These are phyloP conservation scores for Scophthalmus maximus DNA, from an alignment of 2,113 vertebrate genomes.

Conservation along the genomic window DNA sequence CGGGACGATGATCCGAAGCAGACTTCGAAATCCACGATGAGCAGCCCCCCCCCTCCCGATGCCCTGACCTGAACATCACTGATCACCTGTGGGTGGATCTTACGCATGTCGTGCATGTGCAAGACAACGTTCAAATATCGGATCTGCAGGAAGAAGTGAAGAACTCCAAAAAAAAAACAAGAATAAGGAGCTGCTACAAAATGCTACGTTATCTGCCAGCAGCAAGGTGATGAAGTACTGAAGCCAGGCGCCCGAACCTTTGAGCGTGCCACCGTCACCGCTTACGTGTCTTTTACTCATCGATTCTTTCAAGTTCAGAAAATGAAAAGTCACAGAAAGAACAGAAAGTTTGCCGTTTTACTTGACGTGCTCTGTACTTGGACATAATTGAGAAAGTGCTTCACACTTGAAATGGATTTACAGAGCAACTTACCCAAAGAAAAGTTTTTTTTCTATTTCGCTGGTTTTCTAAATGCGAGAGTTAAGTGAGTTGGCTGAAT, in stretches of 20 bases:
- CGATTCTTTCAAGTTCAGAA: neutral
- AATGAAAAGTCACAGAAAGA: too few relatives aligned
- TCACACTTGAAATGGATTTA: conserved; percentile 63
- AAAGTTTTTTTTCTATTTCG: conserved; percentile 44
- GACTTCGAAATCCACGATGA: too few relatives aligned
- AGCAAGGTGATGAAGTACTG: neutral
- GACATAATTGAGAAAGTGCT: conserved; percentile 58
- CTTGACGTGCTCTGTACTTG: conserved; percentile 49
- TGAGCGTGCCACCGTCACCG: neutral
- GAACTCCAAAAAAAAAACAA: too few relatives aligned
- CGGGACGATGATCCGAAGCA: too few relatives aligned
- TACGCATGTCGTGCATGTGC: neutral
- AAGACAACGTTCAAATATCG: neutral
- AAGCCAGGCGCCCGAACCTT: neutral
- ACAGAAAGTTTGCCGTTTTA: too few relatives aligned
- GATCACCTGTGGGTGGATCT: too few relatives aligned
- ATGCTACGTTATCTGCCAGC: neutral
- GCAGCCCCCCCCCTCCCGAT: too few relatives aligned
- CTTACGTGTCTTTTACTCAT: neutral
- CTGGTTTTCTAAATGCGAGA: conserved; percentile 38
- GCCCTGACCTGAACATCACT: too few relatives aligned
- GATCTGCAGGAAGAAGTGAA: neutral
- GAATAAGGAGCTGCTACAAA: neutral
- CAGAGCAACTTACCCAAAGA: conserved; percentile 41
- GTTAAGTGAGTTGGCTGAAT: conserved; percentile 58